phyloP scores from a whole-genome alignment of 2,113 vertebrate species.

The Heterotilapia buettikoferi region DNA sequence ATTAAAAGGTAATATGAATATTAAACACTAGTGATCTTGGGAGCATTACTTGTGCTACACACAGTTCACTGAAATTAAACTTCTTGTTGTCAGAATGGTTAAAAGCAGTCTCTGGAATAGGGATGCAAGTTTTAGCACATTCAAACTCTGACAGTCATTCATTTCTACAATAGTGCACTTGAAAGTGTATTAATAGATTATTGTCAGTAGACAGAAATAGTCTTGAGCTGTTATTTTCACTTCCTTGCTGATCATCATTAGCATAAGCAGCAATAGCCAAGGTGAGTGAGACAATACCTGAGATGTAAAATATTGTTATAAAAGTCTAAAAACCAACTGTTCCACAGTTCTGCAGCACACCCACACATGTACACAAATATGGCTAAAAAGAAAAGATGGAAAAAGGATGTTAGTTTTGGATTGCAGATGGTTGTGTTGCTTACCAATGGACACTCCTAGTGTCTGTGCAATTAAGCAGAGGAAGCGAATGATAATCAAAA shows the following conservation, averaged over 20 bases:
- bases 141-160: neutral
- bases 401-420: constrained; percentile 48
- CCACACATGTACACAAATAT: neutral
- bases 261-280: neutral
- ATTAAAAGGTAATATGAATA: neutral
- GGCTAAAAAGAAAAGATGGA: neutral
- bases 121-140: neutral
- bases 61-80: neutral
- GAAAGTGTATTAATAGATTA: neutral
- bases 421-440: neutral
- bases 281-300: neutral
- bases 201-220: neutral
- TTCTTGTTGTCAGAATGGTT: neutral
- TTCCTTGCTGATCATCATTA: neutral
- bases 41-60: neutral
- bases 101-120: fast-evolving
- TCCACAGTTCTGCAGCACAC: neutral
- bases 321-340: neutral
- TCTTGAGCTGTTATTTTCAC: neutral
- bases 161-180: neutral
- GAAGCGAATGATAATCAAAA: constrained; percentile 10
- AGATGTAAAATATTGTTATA: neutral
- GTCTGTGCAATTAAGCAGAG: neutral
- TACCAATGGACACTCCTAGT: neutral
- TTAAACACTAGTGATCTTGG: neutral